These are phyloP conservation scores for Micronisus gabar DNA, from an alignment of 2,113 vertebrate genomes.

Conservation along the genomic window DNA sequence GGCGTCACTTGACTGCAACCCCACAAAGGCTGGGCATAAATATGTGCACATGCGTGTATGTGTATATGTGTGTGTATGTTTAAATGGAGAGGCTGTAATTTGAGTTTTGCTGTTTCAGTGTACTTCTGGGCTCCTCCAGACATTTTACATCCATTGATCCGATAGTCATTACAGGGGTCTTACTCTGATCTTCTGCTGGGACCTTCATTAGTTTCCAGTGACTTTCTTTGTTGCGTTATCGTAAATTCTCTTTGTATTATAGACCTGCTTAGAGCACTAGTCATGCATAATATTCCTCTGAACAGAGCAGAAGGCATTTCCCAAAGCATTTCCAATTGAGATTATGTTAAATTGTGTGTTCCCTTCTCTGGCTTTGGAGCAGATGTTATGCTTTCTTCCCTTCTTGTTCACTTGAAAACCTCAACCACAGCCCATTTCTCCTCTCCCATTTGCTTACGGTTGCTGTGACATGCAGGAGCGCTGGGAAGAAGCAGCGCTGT, in stretches of 20 bases:
- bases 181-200: neutral
- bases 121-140: neutral
- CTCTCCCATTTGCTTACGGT: rapidly evolving
- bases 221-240: neutral
- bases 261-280: neutral
- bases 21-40: rapidly evolving
- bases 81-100: rapidly evolving
- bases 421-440: neutral
- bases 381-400: neutral
- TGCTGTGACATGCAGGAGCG: rapidly evolving
- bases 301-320: neutral
- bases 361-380: neutral
- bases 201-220: neutral
- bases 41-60: rapidly evolving
- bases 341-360: neutral
- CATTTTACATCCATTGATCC: rapidly evolving
- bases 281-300: neutral
- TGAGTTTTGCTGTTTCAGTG: neutral
- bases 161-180: rapidly evolving
- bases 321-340: neutral
- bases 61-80: rapidly evolving
- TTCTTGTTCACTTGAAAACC: neutral
- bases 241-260: rapidly evolving
- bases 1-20: rapidly evolving
- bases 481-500: neutral